Base-by-base conservation (phyloP, 2,888 invertebrate species). In the Sphaerophoria taeniata region DNA sequence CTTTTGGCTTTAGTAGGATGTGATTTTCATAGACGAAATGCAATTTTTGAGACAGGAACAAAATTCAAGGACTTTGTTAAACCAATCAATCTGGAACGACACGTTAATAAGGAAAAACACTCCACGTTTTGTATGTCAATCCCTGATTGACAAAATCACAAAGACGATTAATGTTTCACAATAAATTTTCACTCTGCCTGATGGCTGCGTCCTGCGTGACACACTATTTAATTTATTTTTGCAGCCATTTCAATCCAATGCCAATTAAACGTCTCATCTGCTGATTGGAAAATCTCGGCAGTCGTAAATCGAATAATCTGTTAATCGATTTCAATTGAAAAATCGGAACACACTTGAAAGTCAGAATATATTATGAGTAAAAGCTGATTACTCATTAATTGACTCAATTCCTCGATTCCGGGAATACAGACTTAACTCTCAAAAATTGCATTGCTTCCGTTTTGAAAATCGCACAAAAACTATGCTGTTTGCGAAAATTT, bases 161-260 rank as follows among this genome's bases (percentile, higher is more conserved):
- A 74, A 74, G 67, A 67, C 79, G 81, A 85, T 85, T 85, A 85
- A 81, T 81, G 81, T 85, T 81, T 81, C 73, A 85, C 81, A 81
- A 85, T 81, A 81, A 72, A 85, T 81, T 85, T 73, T 81, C 72
- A 77, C 70, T 9, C n/a, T n/a, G n/a, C n/a, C n/a, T n/a, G n/a
- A n/a, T n/a, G 49, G 34, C 63, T 45, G 34, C 47, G 7, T 33
- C 6, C 47, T 1, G 49, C 24, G 51, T 45, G n/a, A 45, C 47
- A 33, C 33, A 9, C 6, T 34, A 39, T 63, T 71, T 74, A 53
- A 61, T 53, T n/a, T 7, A 36, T 49, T 53, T 55, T 47, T 75
- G 75, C 45, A 45, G 53, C 16, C 34, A 47, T 61, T 43, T 45
- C 69, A 76, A 65, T 81, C 49, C 75, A 55, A 69, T 73, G 73